A percentile compares a stretch with the other conserved stretches of the same genome.
These are phyloP conservation scores for Leptura quadrifasciata DNA, from an alignment of 2,888 invertebrate genomes.

Conservation along the genomic window DNA sequence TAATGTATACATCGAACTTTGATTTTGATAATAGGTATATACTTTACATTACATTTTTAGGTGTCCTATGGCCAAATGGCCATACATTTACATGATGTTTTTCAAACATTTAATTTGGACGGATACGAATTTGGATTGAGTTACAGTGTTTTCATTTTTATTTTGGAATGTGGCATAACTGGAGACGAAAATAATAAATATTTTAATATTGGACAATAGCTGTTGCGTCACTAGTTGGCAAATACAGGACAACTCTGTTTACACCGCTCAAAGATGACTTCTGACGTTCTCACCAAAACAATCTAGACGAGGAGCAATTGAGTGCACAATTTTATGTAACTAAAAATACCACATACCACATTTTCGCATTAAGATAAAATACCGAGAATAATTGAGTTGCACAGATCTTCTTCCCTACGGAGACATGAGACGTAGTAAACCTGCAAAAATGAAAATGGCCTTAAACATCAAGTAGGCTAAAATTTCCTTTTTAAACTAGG, in stretches of 20 bases:
- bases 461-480: too few relatives aligned
- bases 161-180: not conserved
- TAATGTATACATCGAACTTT: too few relatives aligned
- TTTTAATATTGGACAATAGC: conserved; percentile 17
- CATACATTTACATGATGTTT: too few relatives aligned
- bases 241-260: not conserved
- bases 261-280: not conserved
- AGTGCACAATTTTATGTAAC: not conserved
- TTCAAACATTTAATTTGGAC: too few relatives aligned
- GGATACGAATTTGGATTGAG: not conserved
- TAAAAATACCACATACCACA: not conserved
- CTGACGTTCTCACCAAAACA: not conserved
- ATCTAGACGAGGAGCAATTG: not conserved
- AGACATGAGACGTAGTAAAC: too few relatives aligned
- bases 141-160: not conserved
- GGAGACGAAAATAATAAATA: not conserved
- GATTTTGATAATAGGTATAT: too few relatives aligned
- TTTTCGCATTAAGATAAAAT: not conserved
- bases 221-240: conserved; percentile 19
- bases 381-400: too few relatives aligned
- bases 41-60: too few relatives aligned
- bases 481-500: too few relatives aligned
- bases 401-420: too few relatives aligned
- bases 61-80: too few relatives aligned
- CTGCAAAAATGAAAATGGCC: too few relatives aligned